These are phyloP conservation scores for Trinectes maculatus DNA, from an alignment of 2,113 vertebrate species.

Conservation along the genomic window DNA sequence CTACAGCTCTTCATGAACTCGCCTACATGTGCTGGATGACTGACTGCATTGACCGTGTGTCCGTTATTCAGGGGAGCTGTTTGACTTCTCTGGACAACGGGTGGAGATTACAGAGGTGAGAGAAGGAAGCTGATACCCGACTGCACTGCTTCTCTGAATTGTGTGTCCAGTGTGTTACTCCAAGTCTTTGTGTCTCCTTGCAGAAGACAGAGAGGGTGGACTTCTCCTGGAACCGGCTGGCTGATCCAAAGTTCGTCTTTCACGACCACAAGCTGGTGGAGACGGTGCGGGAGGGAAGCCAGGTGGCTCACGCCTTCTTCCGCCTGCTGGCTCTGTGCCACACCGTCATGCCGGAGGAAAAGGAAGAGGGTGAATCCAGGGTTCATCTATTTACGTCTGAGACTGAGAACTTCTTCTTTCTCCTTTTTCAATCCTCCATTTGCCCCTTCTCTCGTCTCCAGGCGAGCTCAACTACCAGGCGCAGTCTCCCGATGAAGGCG, in stretches of 20 bases:
- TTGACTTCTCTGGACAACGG: slow-evolving; percentile 79
- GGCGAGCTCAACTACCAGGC: slow-evolving; percentile 92
- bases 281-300: slow-evolving; percentile 79
- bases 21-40: accelerated
- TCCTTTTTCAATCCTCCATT: too few relatives aligned
- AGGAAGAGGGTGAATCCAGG: slow-evolving; percentile 85
- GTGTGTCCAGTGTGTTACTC: too few relatives aligned
- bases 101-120: slow-evolving; percentile 87
- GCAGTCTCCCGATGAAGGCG: slow-evolving; percentile 97
- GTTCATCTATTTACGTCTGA: too few relatives aligned
- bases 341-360: slow-evolving; percentile 95
- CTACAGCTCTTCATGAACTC: too few relatives aligned
- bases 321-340: slow-evolving; percentile 92
- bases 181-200: not conserved
- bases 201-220: slow-evolving; percentile 87
- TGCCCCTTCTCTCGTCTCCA: too few relatives aligned
- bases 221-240: slow-evolving; percentile 90
- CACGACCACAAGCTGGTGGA: slow-evolving; percentile 89
- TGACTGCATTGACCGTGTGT: accelerated
- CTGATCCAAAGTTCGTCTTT: slow-evolving; percentile 90
- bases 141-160: not conserved
- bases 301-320: slow-evolving; percentile 85
- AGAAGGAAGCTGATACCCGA: not conserved
- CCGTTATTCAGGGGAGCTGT: slow-evolving; percentile 81
- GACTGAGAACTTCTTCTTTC: not conserved